Conservation (phyloP, 2,797 vertebrate species). For the Falco rusticolus region DNA sequence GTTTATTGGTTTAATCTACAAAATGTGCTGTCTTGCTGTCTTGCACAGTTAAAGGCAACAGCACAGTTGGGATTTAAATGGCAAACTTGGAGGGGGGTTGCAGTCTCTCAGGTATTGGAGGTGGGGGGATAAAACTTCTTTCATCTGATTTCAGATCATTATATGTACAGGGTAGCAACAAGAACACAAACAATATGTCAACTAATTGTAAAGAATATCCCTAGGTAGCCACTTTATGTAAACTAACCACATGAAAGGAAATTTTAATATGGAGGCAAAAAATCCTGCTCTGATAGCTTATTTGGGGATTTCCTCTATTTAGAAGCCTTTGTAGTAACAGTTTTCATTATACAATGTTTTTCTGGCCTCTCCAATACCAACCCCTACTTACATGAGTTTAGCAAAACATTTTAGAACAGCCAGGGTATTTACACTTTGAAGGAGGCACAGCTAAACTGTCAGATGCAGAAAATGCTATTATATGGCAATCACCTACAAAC, state of each 20-base stretch:
- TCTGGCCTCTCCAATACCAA: background rate
- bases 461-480: background rate
- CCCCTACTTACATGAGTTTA: background rate
- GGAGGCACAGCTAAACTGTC: background rate
- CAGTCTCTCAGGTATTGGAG: constrained; percentile 50
- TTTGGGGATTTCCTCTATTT: constrained; percentile 10
- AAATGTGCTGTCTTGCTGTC: constrained; percentile 83
- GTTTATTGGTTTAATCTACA: constrained; percentile 85
- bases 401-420: background rate
- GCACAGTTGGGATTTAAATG: constrained; percentile 79
- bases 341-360: background rate
- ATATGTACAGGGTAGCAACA: constrained; percentile 37
- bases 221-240: constrained; percentile 47
- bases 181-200: constrained; percentile 20
- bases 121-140: constrained; percentile 38
- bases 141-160: constrained; percentile 56
- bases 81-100: constrained; percentile 67
- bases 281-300: background rate
- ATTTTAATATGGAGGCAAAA: constrained; percentile 26
- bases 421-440: background rate
- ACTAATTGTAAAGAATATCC: constrained; percentile 55
- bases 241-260: constrained; percentile 43
- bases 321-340: background rate
- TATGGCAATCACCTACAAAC: background rate
- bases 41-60: constrained; percentile 79